phyloP scores from a whole-genome alignment of 1,140 invertebrate genomes.

The Scaptodrosophila lebanonensis region DNA sequence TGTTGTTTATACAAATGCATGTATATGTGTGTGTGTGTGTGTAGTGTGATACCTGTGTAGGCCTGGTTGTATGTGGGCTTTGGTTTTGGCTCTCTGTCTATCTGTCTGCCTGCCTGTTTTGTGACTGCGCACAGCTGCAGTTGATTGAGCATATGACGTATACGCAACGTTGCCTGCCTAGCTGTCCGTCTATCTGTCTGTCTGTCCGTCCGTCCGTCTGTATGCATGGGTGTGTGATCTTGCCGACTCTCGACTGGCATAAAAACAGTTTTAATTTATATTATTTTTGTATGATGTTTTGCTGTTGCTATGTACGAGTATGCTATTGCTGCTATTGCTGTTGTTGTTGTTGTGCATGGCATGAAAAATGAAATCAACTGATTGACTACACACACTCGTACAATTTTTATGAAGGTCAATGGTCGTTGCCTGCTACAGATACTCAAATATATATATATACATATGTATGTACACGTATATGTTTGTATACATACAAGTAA shows the following conservation, averaged over 20 bases:
- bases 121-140: conserved; percentile 54
- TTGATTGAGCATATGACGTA: conserved; percentile 55
- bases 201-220: conserved; percentile 5
- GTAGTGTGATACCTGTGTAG: not conserved
- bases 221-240: conserved; percentile 29
- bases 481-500: too few species aligned
- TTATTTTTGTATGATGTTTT: conserved; percentile 17
- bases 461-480: too few species aligned
- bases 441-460: too few species aligned
- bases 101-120: conserved; percentile 1
- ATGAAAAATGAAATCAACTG: conserved; percentile 50
- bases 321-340: too few species aligned
- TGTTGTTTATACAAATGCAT: not conserved
- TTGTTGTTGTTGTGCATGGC: conserved; percentile 41
- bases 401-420: conserved; percentile 50
- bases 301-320: conserved; percentile 20
- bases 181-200: conserved; percentile 13
- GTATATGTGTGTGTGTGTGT: conserved; percentile 1
- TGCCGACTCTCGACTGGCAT: not conserved
- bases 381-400: conserved; percentile 26
- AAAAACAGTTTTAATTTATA: conserved; percentile 22
- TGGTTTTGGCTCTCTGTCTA: conserved; percentile 1
- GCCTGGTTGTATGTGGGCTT: conserved; percentile 3
- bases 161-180: conserved; percentile 46
- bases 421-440: too few species aligned